A percentile compares a stretch with the other conserved stretches of the same genome.
These are phyloP conservation scores for Dolichopus griseipennis DNA, from an alignment of 2,888 invertebrate genomes.

Conservation along the genomic window DNA sequence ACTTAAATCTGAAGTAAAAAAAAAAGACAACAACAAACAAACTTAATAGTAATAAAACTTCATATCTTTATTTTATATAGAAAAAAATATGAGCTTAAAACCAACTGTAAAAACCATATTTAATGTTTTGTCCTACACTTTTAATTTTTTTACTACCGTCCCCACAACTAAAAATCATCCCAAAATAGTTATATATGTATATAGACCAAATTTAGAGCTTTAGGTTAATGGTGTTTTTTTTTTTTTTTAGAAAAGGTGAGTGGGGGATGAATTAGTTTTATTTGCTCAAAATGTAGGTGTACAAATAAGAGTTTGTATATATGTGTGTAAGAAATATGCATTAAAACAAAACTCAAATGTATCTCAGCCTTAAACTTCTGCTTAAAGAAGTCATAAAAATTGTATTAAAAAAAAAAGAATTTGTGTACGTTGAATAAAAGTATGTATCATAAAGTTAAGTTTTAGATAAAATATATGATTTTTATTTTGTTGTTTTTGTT, in stretches of 20 bases:
- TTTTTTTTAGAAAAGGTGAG: too few relatives aligned
- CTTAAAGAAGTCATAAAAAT: not conserved
- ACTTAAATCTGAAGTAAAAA: not conserved
- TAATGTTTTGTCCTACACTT: not conserved
- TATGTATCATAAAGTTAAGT: not conserved
- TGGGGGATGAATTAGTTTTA: too few relatives aligned
- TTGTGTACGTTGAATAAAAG: not conserved
- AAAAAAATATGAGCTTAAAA: not conserved
- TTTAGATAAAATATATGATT: not conserved
- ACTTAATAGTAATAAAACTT: not conserved
- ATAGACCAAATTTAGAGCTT: not conserved
- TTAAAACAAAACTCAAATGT: too few relatives aligned
- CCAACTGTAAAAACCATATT: not conserved
- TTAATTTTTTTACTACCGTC: too few relatives aligned
- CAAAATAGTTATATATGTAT: not conserved
- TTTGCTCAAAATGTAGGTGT: too few relatives aligned
- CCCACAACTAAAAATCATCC: not conserved
- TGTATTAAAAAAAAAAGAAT: not conserved
- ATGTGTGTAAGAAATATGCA: too few relatives aligned
- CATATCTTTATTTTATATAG: not conserved
- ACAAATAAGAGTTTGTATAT: too few relatives aligned
- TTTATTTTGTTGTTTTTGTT: too few relatives aligned
- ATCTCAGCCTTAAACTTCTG: not conserved
- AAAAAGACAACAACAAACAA: too few relatives aligned
- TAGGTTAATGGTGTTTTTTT: not conserved